phyloP scores from a whole-genome alignment of 2,888 invertebrate genomes.

The Pterobdella sp. region DNA sequence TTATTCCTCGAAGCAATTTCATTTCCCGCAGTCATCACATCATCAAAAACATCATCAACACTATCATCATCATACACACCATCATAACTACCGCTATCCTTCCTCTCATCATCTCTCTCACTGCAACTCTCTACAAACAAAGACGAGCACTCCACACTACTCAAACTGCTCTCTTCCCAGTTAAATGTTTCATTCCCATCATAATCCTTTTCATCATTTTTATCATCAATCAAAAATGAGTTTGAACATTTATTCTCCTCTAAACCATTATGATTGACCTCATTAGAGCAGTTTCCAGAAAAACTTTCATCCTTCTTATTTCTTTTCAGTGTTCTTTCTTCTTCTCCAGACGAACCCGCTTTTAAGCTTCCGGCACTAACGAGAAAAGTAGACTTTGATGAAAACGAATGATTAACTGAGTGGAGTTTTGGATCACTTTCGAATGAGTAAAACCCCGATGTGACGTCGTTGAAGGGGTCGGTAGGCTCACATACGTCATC shows the following conservation, averaged over 20 bases:
- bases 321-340: background rate
- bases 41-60: background rate
- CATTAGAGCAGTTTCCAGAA: background rate
- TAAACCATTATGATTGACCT: background rate
- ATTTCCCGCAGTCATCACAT: no score
- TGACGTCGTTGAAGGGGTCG: background rate
- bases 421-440: background rate
- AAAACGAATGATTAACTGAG: background rate
- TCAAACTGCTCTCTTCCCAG: conserved; percentile 5
- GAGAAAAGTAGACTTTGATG: background rate
- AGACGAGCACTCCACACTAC: conserved; percentile 1
- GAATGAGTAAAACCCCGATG: conserved; percentile 2
- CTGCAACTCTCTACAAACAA: background rate
- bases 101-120: background rate
- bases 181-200: background rate
- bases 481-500: background rate
- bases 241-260: no score
- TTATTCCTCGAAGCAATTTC: no score
- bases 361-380: background rate
- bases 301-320: background rate
- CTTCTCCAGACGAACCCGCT: background rate
- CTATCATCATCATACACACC: background rate
- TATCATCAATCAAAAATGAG: no score
- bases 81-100: background rate
- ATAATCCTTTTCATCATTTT: background rate